These are phyloP conservation scores for Hippocampus kuda DNA, from an alignment of 2,797 vertebrate genomes.

Conservation along the genomic window DNA sequence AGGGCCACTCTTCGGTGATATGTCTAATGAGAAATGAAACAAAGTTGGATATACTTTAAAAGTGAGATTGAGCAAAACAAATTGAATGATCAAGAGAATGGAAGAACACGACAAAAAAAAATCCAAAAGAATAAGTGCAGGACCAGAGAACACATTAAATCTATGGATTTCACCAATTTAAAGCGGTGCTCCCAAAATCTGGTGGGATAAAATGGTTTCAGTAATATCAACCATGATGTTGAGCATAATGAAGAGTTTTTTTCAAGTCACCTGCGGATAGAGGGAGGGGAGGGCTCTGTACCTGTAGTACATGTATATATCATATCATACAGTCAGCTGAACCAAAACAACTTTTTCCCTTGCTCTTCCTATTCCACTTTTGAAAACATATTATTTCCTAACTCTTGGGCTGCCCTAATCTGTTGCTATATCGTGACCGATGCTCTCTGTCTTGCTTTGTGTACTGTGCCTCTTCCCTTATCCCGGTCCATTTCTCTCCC, in stretches of 20 bases:
- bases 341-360: background rate
- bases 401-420: slow-evolving; percentile 10
- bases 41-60: background rate
- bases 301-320: slow-evolving; percentile 38
- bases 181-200: slow-evolving; percentile 35
- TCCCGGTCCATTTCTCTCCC: slow-evolving; percentile 31
- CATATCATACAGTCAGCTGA: slow-evolving; percentile 23
- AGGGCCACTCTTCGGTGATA: slow-evolving; percentile 76
- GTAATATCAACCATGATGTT: slow-evolving; percentile 32
- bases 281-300: no score
- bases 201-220: slow-evolving; percentile 39
- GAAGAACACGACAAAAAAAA: background rate
- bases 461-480: slow-evolving; percentile 20
- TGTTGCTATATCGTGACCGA: slow-evolving; percentile 7
- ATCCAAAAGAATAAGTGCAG: background rate
- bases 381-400: slow-evolving; percentile 1
- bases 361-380: slow-evolving; percentile 5
- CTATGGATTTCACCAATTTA: slow-evolving; percentile 33
- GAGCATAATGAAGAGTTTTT: slow-evolving; percentile 42
- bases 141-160: slow-evolving; percentile 9
- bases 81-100: background rate
- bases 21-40: slow-evolving; percentile 68
- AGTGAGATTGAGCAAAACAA: background rate
- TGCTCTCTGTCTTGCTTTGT: slow-evolving; percentile 7
- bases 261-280: slow-evolving; percentile 38